Base-by-base conservation (phyloP, 2,113 vertebrate genomes). In the Hystrix cristata region DNA sequence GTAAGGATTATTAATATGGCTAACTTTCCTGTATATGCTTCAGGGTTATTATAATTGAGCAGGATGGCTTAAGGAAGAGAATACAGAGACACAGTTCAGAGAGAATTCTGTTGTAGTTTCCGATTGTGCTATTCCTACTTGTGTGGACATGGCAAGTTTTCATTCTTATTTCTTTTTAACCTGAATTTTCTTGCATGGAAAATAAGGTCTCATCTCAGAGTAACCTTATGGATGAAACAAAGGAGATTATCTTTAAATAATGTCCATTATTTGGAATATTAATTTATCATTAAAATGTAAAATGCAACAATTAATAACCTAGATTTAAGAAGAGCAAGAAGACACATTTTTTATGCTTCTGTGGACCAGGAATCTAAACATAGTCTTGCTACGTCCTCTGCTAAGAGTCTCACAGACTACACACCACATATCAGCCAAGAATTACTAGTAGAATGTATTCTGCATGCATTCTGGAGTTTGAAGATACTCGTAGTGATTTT, bases 401-500 rank as follows among this genome's bases (percentile, higher is more conserved):
- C 72, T 51, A 76, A 29, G 10, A 15, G 27, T 48, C 72, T 51
- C 6, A 51, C 21, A 29, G 2, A 48, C 46, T 51, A 25, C 2
- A 29, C 4, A 51, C 5, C 46, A 29, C 43, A 14, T 27, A 76
- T 16, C 5, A 85, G 5, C 10, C 46, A 94, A 67, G 7, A 34
- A 81, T 78, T 16, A 43, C 10, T 29, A 67, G 16, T 57, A 5
- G 18, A 91, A 93, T 87, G 74, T 59, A 43, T 51, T 87, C 29
- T 78, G 8, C 12, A 59, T 76, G 4, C 71, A 13, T 96, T 55
- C 48, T 93, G 29, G 1, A 64, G 60, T 51, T 8, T 83, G 13
- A 95, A 86, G 85, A 78, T 62, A 93, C 69, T 91, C 67, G 78
- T 81, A 81, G 53, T 53, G 10, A 48, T 81, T 91, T 23, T 48